These are phyloP conservation scores for Pachypeltis micranthus DNA, from an alignment of 1,140 invertebrate genomes.

Conservation along the genomic window DNA sequence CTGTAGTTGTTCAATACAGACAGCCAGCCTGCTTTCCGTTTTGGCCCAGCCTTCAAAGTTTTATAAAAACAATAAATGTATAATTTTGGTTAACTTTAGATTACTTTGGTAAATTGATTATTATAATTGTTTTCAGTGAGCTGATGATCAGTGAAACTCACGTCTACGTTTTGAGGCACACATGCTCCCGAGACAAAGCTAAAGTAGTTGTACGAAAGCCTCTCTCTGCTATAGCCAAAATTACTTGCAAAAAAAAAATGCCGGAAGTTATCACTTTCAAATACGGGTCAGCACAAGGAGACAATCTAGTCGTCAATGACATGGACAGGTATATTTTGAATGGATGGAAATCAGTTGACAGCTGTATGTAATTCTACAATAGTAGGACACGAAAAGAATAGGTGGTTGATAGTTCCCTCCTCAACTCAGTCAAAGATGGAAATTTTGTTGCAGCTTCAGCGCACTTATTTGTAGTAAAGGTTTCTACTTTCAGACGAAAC, in stretches of 20 bases:
- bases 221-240: constrained; percentile 83
- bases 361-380: no score
- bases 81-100: not conserved
- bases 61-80: not conserved
- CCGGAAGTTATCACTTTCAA: constrained; percentile 94
- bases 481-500: no score
- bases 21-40: no score
- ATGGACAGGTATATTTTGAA: constrained; percentile 52
- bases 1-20: no score
- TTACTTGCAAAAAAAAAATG: constrained; percentile 85
- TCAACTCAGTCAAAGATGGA: no score
- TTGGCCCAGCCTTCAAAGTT: constrained; percentile 16
- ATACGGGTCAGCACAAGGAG: constrained; percentile 67
- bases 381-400: no score
- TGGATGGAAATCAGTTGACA: no score
- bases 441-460: no score
- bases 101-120: no score
- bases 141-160: constrained; percentile 80
- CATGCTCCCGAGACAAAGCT: constrained; percentile 57
- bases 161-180: constrained; percentile 73
- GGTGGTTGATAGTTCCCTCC: no score
- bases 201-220: constrained; percentile 73
- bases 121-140: constrained; percentile 55
- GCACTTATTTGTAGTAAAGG: no score
- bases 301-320: constrained; percentile 61